These are phyloP conservation scores for Phylloscopus whistleri DNA, from an alignment of 2,113 vertebrate species.

Conservation along the genomic window DNA sequence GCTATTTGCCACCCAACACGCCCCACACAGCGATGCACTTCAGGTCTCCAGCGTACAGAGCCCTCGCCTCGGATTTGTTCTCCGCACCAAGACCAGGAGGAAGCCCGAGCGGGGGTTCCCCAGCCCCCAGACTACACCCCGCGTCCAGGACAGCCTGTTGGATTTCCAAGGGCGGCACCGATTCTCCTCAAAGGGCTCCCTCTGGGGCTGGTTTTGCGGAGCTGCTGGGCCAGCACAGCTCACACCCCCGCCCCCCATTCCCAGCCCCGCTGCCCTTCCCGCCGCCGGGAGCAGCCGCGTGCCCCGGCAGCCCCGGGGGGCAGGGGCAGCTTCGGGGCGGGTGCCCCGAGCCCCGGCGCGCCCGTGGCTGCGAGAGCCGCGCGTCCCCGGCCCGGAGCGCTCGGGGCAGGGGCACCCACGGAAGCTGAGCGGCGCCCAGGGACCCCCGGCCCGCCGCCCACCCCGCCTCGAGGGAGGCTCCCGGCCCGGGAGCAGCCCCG, in stretches of 20 bases:
- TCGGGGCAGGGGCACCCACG: not conserved
- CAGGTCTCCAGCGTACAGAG: fast-evolving
- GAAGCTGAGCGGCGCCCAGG: not conserved
- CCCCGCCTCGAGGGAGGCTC: not conserved
- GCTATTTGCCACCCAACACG: fast-evolving
- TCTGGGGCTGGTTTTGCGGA: fast-evolving
- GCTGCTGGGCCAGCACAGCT: not conserved
- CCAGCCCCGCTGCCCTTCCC: not conserved
- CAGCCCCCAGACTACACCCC: fast-evolving
- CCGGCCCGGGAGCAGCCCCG: not conserved
- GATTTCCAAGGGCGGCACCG: not conserved
- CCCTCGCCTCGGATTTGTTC: fast-evolving
- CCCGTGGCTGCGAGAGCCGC: not conserved
- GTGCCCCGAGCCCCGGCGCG: not conserved
- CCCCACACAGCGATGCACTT: fast-evolving
- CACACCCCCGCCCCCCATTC: no score
- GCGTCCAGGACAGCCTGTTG: not conserved
- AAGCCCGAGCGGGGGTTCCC: fast-evolving
- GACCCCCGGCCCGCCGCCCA: not conserved
- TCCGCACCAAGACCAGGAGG: fast-evolving
- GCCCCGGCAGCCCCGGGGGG: no score
- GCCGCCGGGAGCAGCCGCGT: not conserved
- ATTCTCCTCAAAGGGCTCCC: no score
- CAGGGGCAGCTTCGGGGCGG: not conserved
- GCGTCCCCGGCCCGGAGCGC: not conserved